Conservation (phyloP, 2,888 invertebrate species). For the Cremastinae sp. region DNA sequence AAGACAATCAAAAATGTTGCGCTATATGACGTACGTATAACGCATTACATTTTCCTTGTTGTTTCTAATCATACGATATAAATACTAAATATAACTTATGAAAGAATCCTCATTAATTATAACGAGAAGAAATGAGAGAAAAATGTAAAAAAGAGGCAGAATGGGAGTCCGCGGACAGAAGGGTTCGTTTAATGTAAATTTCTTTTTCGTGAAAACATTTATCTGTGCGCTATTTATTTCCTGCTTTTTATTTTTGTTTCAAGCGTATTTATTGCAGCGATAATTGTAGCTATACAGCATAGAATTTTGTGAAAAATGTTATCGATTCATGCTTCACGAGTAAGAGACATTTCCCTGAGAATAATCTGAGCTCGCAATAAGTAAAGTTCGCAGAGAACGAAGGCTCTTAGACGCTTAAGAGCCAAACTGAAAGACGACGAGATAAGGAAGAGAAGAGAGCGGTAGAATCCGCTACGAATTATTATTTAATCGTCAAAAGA, state of each 20-base stretch:
- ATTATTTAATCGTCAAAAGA: slow-evolving; percentile 22
- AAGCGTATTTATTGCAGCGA: no score
- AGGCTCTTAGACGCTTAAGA: slow-evolving; percentile 20
- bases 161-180: slow-evolving; percentile 32
- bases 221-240: slow-evolving; percentile 50
- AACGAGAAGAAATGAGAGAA: slow-evolving; percentile 39
- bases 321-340: slow-evolving; percentile 1
- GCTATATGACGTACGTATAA: slow-evolving; percentile 61
- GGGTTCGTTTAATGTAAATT: slow-evolving; percentile 48
- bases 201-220: slow-evolving; percentile 38
- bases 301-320: slow-evolving; percentile 10
- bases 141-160: slow-evolving; percentile 28
- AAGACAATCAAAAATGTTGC: slow-evolving; percentile 80
- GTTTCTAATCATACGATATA: slow-evolving; percentile 74
- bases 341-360: background rate
- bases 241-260: slow-evolving; percentile 1
- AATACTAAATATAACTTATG: slow-evolving; percentile 62
- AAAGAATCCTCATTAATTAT: slow-evolving; percentile 63
- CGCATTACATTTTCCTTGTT: slow-evolving; percentile 79
- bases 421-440: slow-evolving; percentile 4
- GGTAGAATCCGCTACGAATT: slow-evolving; percentile 32
- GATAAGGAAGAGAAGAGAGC: background rate
- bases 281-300: no score
- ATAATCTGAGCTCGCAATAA: no score
- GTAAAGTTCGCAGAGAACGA: slow-evolving; percentile 22